Evolutionary conservation across 2,888 invertebrate genomes (phyloP), one percentile per base, ranked within the genome.

Genomic region (Endotricha flammealis): DNA sequence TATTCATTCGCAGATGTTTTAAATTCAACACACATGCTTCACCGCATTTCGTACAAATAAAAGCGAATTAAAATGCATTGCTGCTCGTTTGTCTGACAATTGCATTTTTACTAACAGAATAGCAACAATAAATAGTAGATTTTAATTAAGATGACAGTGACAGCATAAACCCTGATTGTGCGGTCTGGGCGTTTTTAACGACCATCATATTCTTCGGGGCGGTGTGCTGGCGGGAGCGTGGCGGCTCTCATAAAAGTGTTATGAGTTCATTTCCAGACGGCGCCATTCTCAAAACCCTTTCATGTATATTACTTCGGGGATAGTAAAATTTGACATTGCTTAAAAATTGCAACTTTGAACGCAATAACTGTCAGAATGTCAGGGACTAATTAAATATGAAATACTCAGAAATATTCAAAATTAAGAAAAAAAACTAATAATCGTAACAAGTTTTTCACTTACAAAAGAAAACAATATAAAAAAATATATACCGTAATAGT

Each of bases 61-160:
- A 20, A 20, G 3, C n/a, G n/a, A 3, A 12, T 27, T 2, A 27
- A 27, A 27, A 12, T 27, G 27, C 27, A 27, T 11, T 27, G 27
- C 6, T 10, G 3, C 12, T 7, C 9, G 12, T 27, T 27, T 27
- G 27, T 11, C 24, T 25, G 10, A 25, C 11, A 12, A 27, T 5
- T 12, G 27, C 27, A 12, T 7, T 27, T 27, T 27, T 12, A 27
- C 4, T n/a, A 27, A 12, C 6, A 27, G 11, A 12, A 27, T 5
- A 27, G 27, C 12, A 51, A 59, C 48, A 61, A 56, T 66, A 71
- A 71, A 72, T 58, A 65, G 48, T 50, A 65, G 67, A 72, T 72
- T 79, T 77, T 77, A 80, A 81, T 81, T 81, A 78, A 80, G 74
- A 79, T 72, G 71, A 66, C 69, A 66, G 56, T 58, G 64, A 51